Percentiles rank a stretch among this genome's conserved stretches.
Evolutionary conservation across 2,113 vertebrate genomes (phyloP).

Genomic region (Rhinogobius similis): DNA sequence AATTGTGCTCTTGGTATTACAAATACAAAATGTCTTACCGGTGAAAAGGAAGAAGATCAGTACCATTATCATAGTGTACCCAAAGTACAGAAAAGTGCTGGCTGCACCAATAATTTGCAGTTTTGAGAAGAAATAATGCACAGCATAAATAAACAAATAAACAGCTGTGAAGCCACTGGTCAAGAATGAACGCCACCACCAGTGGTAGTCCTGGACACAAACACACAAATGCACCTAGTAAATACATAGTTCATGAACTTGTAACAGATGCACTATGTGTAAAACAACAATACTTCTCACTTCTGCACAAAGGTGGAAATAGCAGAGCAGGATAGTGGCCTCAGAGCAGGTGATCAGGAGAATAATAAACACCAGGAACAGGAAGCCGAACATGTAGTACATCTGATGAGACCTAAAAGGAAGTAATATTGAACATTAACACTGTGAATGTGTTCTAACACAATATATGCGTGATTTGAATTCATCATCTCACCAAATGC

Average conservation of each 20-base stretch:
- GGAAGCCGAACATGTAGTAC: conserved; percentile 99
- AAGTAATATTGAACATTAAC: not conserved
- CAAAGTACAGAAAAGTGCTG: conserved; percentile 82
- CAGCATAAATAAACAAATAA: conserved; percentile 91
- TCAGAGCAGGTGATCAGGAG: conserved; percentile 98
- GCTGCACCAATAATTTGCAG: conserved; percentile 81
- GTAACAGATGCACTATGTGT: not conserved
- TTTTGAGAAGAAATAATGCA: conserved; percentile 84
- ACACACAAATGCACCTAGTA: not conserved
- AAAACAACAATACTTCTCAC: conserved; percentile 66
- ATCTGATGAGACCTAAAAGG: conserved; percentile 96
- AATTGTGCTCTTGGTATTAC: too few species aligned
- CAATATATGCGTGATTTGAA: not conserved
- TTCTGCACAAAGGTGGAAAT: conserved; percentile 98
- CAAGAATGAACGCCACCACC: conserved; percentile 98
- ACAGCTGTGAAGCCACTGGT: conserved; percentile 97
- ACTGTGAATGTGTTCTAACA: not conserved
- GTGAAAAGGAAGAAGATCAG: conserved; percentile 85
- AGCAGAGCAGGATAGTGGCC: conserved; percentile 97
- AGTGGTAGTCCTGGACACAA: conserved; percentile 90
- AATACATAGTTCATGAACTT: not conserved
- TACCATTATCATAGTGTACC: conserved; percentile 83
- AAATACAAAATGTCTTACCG: conserved; percentile 62
- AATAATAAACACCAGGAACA: conserved; percentile 98
- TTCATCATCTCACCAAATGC: conserved; percentile 88